A percentile compares a stretch with the other conserved stretches of the same genome.
Evolutionary conservation across 2,113 vertebrate species (phyloP).

Genomic region (Heterotilapia buettikoferi): DNA sequence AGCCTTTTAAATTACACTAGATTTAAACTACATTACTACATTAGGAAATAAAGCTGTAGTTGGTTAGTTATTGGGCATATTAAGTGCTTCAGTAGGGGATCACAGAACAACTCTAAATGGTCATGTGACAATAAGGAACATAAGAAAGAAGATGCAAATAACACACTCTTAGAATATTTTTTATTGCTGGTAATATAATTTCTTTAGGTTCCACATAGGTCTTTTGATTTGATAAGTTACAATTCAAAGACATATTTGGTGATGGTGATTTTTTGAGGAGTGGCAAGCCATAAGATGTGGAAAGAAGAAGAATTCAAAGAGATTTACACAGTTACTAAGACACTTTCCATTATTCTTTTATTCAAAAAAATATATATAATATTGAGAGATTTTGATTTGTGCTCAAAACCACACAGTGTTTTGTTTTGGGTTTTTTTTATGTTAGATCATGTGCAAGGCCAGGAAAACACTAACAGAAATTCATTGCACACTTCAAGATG

Average conservation of each 20-base stretch:
- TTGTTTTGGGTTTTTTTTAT: not conserved
- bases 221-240: not conserved
- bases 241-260: accelerated
- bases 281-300: not conserved
- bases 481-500: not conserved
- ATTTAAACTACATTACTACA: not conserved
- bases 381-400: not conserved
- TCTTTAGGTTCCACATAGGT: not conserved
- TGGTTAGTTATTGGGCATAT: not conserved
- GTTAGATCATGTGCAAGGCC: not conserved
- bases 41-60: not conserved
- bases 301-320: not conserved
- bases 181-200: not conserved
- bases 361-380: no score
- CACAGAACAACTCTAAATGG: not conserved
- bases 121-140: not conserved
- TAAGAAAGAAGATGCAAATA: not conserved
- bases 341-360: not conserved
- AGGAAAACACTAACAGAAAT: not conserved
- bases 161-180: not conserved
- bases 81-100: not conserved
- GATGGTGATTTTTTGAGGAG: not conserved
- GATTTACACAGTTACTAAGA: not conserved
- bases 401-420: not conserved
- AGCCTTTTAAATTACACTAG: no score